Evolutionary conservation across 2,888 invertebrate genomes (phyloP), one percentile per base, ranked within the genome.

Genomic region (Campoplex nolae): DNA sequence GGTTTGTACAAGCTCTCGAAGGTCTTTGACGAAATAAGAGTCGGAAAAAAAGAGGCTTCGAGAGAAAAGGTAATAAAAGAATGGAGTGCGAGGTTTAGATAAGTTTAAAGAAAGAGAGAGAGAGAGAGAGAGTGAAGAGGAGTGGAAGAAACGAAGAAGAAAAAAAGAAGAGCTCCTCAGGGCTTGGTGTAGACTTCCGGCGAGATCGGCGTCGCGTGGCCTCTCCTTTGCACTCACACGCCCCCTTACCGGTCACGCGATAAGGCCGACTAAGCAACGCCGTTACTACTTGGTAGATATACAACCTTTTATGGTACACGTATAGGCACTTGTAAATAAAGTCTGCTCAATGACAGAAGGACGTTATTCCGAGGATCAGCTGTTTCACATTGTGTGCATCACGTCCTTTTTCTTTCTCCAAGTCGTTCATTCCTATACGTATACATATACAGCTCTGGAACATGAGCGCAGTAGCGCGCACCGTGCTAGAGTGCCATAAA

Each of bases 401-500:
- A 42, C 62, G 62, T 23, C 32, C 13, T 51, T 45, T 32, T 32
- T 8, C 13, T 16, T 74, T 56, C 4, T 11, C 13, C 35, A n/a
- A 32, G 16, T 16, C 32, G 16, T 62, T 62, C 32, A 16, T 16
- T 48, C 35, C 7, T 38, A 74, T 28, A 54, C 28, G 28, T 42
- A 18, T 42, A 77, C 35, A 51, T 42, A 18, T 42, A 77, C 35
- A 51, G 45, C n/a, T 54, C 56, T 58, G 81, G 65, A 62, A 48
- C 67, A 58, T 67, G 77, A 82, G 77, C 65, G 85, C 81, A 81
- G 70, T 65, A 38, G 76, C 35, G 76, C 35, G 62, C 76, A 67
- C 86, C 79, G 79, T 84, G 71, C 81, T 38, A 74, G 75, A 87
- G 82, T 84, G 78, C 87, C 81, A 84, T 87, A 87, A 87, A 87